Evolutionary conservation across 1,140 invertebrate species (phyloP).

Genomic region (Hyposmocoma kahamanoa): DNA sequence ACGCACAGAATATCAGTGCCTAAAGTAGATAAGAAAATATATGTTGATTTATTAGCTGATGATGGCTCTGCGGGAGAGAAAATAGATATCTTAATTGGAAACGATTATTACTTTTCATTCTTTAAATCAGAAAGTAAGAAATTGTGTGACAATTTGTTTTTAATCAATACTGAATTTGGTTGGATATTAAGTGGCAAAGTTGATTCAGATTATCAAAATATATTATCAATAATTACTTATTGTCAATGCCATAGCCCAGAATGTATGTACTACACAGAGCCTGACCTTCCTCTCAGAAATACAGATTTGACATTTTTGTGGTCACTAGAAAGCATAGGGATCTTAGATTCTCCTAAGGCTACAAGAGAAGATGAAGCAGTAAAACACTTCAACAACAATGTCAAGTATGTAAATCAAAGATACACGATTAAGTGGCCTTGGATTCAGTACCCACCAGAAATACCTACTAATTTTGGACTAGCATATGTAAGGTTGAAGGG

Average conservation of each 20-base stretch:
- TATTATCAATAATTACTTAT: neutral
- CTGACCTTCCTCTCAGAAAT: neutral
- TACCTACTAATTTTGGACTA: neutral
- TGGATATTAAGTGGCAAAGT: neutral
- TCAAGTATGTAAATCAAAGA: neutral
- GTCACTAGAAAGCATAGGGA: neutral
- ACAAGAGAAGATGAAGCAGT: neutral
- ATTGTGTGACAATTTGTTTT: neutral
- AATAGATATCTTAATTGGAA: slow-evolving; percentile 6
- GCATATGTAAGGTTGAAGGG: neutral
- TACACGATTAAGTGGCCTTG: neutral
- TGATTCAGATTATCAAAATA: neutral
- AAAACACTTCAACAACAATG: neutral
- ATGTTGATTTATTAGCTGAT: slow-evolving; percentile 3
- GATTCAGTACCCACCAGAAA: neutral
- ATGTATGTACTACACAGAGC: neutral
- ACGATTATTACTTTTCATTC: slow-evolving; percentile 7
- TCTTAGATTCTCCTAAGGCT: neutral
- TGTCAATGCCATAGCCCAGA: neutral
- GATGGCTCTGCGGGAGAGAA: slow-evolving; percentile 6
- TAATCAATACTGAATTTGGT: slow-evolving; percentile 8
- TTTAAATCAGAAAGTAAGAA: neutral
- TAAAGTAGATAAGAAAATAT: neutral
- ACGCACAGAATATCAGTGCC: neutral
- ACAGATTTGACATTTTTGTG: neutral